A percentile compares a stretch with the other conserved stretches of the same genome.
phyloP scores from a whole-genome alignment of 2,888 invertebrate species.

The Chrysotoxum bicinctum region DNA sequence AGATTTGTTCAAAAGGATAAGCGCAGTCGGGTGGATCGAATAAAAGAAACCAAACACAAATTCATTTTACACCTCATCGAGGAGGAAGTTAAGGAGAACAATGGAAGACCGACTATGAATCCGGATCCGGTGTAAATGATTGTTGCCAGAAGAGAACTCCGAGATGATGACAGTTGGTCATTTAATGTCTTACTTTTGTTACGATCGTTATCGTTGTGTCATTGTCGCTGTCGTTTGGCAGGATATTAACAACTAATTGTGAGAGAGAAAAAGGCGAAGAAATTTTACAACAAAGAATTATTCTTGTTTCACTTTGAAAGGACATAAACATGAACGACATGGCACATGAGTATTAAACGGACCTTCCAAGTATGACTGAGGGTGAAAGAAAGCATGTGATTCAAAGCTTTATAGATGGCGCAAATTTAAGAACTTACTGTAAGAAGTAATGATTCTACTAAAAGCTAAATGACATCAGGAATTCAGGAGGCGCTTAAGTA shows the following conservation, averaged over 20 bases:
- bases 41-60: constrained; percentile 37
- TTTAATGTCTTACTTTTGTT: constrained; percentile 57
- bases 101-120: constrained; percentile 41
- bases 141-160: constrained; percentile 17
- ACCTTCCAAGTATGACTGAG: background rate
- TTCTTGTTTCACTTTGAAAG: background rate
- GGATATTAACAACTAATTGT: constrained; percentile 64
- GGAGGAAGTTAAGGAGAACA: constrained; percentile 61
- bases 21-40: constrained; percentile 17
- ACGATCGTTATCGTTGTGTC: constrained; percentile 21
- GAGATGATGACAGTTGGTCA: constrained; percentile 63
- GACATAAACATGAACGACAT: background rate
- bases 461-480: background rate
- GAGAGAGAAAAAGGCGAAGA: background rate
- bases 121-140: constrained; percentile 58
- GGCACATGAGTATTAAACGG: background rate
- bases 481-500: background rate
- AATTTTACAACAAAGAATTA: background rate
- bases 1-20: constrained; percentile 52
- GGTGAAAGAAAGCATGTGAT: background rate
- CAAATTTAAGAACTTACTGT: background rate
- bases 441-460: background rate
- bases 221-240: constrained; percentile 20
- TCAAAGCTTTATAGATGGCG: background rate
- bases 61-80: constrained; percentile 68